phyloP scores from a whole-genome alignment of 2,888 invertebrate genomes.

The Drosophila maculinotata region DNA sequence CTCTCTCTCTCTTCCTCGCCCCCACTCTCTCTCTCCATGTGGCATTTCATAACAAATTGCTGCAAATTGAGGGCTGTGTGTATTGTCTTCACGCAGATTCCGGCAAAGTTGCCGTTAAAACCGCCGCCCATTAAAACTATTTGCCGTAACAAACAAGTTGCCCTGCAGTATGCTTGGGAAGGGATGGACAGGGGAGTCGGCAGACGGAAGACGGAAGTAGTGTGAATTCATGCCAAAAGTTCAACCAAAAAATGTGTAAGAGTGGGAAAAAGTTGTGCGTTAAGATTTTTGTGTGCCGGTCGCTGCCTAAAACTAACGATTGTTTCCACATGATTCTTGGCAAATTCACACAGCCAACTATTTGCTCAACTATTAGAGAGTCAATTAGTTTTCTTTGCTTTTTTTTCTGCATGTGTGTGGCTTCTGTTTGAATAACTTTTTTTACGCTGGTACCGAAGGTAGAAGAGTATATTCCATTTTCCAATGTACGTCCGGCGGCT shows the following conservation, averaged over 20 bases:
- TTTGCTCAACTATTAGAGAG: constrained; percentile 74
- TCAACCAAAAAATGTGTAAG: constrained; percentile 17
- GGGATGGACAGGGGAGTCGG: neutral
- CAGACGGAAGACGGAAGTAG: neutral
- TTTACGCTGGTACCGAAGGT: no score
- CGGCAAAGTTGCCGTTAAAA: constrained; percentile 59
- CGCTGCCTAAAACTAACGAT: constrained; percentile 47
- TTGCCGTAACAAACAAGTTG: constrained; percentile 65
- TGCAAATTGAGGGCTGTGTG: constrained; percentile 51
- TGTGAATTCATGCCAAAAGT: constrained; percentile 20
- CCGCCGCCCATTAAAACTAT: constrained; percentile 76
- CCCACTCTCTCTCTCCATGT: constrained; percentile 7
- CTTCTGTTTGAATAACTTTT: constrained; percentile 18
- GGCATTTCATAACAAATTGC: constrained; percentile 73
- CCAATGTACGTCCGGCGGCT: no score
- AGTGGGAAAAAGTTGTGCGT: constrained; percentile 24
- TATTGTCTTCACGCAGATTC: constrained; percentile 46
- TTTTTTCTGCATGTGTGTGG: neutral
- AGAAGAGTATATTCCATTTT: no score
- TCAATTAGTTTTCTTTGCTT: constrained; percentile 62
- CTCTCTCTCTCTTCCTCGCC: neutral
- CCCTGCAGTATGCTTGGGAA: constrained; percentile 1
- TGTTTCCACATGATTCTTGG: constrained; percentile 52
- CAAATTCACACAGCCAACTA: constrained; percentile 58
- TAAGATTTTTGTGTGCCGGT: constrained; percentile 56